Conservation (phyloP, 92 coral and sea anemone species). For the Phymanthus crucifer region DNA sequence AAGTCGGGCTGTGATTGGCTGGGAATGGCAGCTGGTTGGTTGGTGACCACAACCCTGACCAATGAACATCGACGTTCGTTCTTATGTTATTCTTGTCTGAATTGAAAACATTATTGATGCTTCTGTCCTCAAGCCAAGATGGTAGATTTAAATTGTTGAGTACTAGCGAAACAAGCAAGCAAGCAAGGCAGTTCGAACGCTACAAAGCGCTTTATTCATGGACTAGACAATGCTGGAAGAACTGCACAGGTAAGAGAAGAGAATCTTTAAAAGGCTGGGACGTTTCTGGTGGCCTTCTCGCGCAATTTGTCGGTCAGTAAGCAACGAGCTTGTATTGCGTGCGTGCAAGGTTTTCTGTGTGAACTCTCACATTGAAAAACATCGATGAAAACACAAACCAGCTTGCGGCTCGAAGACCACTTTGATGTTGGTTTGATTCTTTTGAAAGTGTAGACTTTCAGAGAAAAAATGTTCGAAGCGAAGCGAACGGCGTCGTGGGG, state of each 20-base stretch:
- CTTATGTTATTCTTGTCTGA: constrained; percentile 45
- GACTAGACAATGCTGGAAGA: constrained; percentile 57
- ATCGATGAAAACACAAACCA: not conserved
- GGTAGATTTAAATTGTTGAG: constrained; percentile 17
- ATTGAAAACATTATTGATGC: constrained; percentile 26
- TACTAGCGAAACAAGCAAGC: constrained; percentile 27
- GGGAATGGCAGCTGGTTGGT: constrained; percentile 65
- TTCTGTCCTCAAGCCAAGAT: constrained; percentile 25
- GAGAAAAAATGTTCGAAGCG: not conserved
- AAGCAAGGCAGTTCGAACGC: constrained; percentile 20
- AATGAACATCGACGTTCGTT: constrained; percentile 47
- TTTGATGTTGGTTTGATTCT: not conserved
- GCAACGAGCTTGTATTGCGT: not conserved
- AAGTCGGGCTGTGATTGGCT: constrained; percentile 45
- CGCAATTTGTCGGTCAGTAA: constrained; percentile 14
- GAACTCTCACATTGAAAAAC: not conserved
- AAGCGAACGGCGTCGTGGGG: not conserved
- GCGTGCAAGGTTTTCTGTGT: constrained; percentile 3
- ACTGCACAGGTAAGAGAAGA: constrained; percentile 46
- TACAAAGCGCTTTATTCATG: constrained; percentile 14
- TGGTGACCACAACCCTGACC: constrained; percentile 41
- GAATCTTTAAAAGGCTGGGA: not conserved
- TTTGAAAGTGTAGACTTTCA: not conserved
- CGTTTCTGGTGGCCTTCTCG: not conserved
- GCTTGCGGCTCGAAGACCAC: not conserved